Evolutionary conservation across 2,888 invertebrate species (phyloP), one percentile per base, ranked within the genome.

Genomic region (Timema cristinae): DNA sequence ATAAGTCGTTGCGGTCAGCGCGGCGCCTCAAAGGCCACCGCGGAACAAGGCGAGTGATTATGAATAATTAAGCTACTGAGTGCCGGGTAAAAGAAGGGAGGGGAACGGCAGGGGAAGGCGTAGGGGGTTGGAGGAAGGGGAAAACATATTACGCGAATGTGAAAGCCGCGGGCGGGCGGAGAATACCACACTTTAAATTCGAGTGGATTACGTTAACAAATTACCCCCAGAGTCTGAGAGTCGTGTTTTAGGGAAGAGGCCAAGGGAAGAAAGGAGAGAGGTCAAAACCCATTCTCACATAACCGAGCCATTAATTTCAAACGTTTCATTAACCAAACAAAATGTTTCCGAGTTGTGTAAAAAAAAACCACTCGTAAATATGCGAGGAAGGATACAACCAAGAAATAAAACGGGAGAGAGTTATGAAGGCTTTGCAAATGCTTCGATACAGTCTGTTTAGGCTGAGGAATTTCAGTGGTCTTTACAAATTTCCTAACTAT

Each of bases 151-250:
- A 32, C 32, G 32, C 32, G 32, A 32, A 32, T 32, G 32, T 32
- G 32, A 4, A 56, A 63, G 63, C 63, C 32, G 7, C 63, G 16
- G 47, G 63, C 32, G 32, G 32, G 32, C 32, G 32, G 32, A 32
- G 32, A 32, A 32, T 32, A 32, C 32, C 32, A 11, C 63, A 13
- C 63, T 63, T 63, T 63, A 63, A 63, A 63, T 32, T 47, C 63
- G 63, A 63, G 32, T 63, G 63, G 63, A 63, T 63, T 63, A 63
- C 63, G 63, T 63, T 63, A 63, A 63, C 63, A 63, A 63, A 63
- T 63, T 63, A 63, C 47, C 63, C 63, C 16, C 6, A 32, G 11
- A 32, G 32, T 32, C 32, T 32, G 32, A 10, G 63, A 1, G 15
- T 6, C 9, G 16, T 32, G 63, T 32, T 15, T 32, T 8, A 48